Percentiles rank a stretch among this genome's conserved stretches.
Evolutionary conservation across 2,797 vertebrate species (phyloP).

Genomic region (Meda fulgida): DNA sequence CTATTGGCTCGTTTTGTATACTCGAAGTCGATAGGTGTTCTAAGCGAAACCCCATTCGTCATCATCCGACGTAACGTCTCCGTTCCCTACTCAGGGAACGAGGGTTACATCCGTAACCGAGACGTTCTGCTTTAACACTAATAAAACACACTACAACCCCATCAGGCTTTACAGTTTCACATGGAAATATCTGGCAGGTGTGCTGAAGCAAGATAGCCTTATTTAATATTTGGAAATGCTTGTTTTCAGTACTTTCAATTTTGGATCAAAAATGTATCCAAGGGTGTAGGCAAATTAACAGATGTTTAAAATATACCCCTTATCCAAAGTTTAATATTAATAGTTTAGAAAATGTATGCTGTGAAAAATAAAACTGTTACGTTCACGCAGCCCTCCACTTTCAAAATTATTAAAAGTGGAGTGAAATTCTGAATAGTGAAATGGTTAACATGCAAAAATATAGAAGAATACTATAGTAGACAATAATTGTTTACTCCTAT

Average conservation of each 20-base stretch:
- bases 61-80: no score
- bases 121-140: neutral
- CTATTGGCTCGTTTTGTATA: no score
- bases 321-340: neutral
- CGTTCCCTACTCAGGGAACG: no score
- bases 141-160: slow-evolving; percentile 10
- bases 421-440: neutral
- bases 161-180: slow-evolving; percentile 2
- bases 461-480: neutral
- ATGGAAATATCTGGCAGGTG: slow-evolving; percentile 6
- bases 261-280: neutral
- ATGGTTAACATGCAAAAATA: neutral
- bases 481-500: neutral
- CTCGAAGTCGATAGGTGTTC: no score
- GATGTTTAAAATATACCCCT: neutral
- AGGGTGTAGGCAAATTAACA: neutral
- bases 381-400: neutral
- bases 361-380: neutral
- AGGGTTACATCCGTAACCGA: no score
- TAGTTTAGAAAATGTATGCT: neutral
- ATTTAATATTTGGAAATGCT: neutral
- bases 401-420: neutral
- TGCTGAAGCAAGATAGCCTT: neutral
- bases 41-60: no score
- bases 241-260: slow-evolving; percentile 5